Conservation (phyloP, 2,797 vertebrate genomes). For the Pygocentrus nattereri region DNA sequence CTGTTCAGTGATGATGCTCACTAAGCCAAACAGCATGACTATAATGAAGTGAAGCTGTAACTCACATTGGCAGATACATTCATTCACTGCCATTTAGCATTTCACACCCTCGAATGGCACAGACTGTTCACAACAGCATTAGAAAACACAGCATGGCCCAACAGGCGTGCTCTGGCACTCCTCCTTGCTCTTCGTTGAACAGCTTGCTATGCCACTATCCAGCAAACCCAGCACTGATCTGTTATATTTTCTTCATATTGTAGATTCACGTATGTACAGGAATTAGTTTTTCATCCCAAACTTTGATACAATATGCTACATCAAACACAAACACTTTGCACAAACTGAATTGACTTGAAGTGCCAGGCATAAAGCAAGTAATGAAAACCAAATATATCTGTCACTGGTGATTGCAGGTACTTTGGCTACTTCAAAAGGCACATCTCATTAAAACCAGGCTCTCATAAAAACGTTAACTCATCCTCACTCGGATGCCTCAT, state of each 20-base stretch:
- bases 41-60: conserved; percentile 1
- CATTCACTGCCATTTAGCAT: conserved; percentile 28
- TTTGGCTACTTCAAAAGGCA: conserved; percentile 10
- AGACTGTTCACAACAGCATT: not conserved
- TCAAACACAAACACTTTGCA: not conserved
- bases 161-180: not conserved
- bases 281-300: not conserved
- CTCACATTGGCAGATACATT: conserved; percentile 19
- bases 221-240: not conserved
- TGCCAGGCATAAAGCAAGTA: not conserved
- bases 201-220: not conserved
- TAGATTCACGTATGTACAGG: not conserved
- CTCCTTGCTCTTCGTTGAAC: not conserved
- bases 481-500: not conserved
- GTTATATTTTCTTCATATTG: not conserved
- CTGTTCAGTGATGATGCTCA: conserved; percentile 4
- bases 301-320: not conserved
- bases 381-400: not conserved
- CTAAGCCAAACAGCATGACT: conserved; percentile 12
- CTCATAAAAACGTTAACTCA: conserved; percentile 1
- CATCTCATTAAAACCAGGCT: not conserved
- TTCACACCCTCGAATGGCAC: conserved; percentile 17
- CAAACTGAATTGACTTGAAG: not conserved
- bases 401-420: not conserved
- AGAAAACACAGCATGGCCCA: not conserved